Conservation (phyloP, 2,888 invertebrate genomes). For the Thecocarcelia acutangulata region DNA sequence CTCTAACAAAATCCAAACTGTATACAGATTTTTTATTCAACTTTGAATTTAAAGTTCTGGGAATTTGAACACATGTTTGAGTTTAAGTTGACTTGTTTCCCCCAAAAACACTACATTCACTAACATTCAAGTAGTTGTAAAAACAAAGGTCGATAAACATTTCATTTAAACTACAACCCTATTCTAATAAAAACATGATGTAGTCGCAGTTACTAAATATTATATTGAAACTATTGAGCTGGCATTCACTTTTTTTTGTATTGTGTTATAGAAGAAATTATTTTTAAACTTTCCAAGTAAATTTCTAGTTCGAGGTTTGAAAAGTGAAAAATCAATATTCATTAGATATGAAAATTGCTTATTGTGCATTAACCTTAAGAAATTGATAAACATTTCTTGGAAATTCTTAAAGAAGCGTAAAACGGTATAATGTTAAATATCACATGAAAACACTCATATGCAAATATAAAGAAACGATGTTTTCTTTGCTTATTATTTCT, state of each 20-base stretch:
- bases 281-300: background rate
- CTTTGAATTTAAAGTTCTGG: too few relatives aligned
- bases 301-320: background rate
- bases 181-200: background rate
- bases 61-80: background rate
- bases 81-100: too few relatives aligned
- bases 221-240: background rate
- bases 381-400: background rate
- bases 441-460: background rate
- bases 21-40: too few relatives aligned
- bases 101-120: background rate
- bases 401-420: background rate
- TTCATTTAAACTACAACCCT: background rate
- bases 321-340: constrained; percentile 47
- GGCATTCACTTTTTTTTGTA: background rate
- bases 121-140: background rate
- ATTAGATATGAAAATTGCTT: constrained; percentile 33
- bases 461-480: too few relatives aligned
- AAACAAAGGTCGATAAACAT: constrained; percentile 2
- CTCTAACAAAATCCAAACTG: too few relatives aligned
- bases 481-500: too few relatives aligned
- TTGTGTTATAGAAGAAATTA: background rate
- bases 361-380: background rate
- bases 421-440: too few relatives aligned
- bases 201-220: background rate